Evolutionary conservation across 2,888 invertebrate species (phyloP), one percentile per base, ranked within the genome.

Genomic region (Drosophila formosana): DNA sequence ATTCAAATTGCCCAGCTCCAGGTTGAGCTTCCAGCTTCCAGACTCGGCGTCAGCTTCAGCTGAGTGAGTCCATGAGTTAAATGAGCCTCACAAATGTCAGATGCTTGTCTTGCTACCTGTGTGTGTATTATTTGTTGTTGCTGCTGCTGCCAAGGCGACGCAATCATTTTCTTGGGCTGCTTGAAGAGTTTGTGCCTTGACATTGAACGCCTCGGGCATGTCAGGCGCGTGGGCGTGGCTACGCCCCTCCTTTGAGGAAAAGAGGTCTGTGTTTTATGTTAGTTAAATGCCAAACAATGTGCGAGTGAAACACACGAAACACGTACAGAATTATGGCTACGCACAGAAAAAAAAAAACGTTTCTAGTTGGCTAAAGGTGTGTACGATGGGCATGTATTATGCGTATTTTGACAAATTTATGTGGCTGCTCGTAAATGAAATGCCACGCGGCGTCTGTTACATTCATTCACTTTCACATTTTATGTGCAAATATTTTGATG

Each of bases 11-110:
- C 75, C 53, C 62, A 46, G 70, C 63, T 32, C 50, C 30, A 68
- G 71, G 51, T 18, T 18, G 58, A 45, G 68, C 65, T 28, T 28
- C 50, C 41, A 53, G 9, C n/a, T 18, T 37, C 34, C 34, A 34
- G 34, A 2, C 7, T 39, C 39, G 13, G 13, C 13, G 6, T 6
- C 39, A 39, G 39, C 39, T 18, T 6, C 13, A 41, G 39, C 39
- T 55, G 23, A 23, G 39, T 52, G 41, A 28, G 52, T 30, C 52
- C 78, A 57, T 55, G 71, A 79, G 69, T 78, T 86, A 86, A 85
- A 85, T 85, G 85, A 83, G 85, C 80, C 86, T 60, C 78, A 56
- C 80, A 88, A 88, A 85, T 85, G 88, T 85, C 84, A 85, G 84
- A 57, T 72, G 61, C 45, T 53, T 57, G 57, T 56, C 62, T 61